These are phyloP conservation scores for Tenualosa ilisha DNA, from an alignment of 2,797 vertebrate species.

Conservation along the genomic window DNA sequence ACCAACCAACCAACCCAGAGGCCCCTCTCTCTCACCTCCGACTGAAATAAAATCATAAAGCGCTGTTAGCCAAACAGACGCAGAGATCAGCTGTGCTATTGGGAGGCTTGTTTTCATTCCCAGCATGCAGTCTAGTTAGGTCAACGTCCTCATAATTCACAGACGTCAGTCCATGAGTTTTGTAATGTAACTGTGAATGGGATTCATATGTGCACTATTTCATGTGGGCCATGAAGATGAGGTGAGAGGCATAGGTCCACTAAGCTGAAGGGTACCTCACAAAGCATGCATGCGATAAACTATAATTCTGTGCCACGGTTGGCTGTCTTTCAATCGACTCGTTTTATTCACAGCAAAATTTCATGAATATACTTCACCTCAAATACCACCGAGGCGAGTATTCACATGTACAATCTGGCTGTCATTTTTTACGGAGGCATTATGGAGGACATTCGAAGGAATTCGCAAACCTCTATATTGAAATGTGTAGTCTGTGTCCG, in stretches of 20 bases:
- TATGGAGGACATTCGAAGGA: conserved; percentile 7
- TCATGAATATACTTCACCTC: neutral
- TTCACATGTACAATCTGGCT: conserved; percentile 43
- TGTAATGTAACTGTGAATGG: conserved; percentile 40
- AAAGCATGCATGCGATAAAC: neutral
- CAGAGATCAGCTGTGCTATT: conserved; percentile 62
- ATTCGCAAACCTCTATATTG: neutral
- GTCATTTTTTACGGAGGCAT: conserved; percentile 31
- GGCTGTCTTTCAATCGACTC: neutral
- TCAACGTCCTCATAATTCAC: conserved; percentile 50
- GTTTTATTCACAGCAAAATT: neutral
- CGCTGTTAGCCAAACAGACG: conserved; percentile 31
- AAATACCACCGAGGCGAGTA: conserved; percentile 34
- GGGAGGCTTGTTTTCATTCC: conserved; percentile 55
- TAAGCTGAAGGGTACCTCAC: neutral
- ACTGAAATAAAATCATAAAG: conserved; percentile 9
- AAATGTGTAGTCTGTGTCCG: conserved; percentile 59
- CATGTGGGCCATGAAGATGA: neutral
- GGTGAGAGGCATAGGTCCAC: neutral
- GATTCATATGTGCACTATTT: conserved; percentile 25
- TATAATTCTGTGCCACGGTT: neutral
- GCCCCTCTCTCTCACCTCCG: neutral
- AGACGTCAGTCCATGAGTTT: conserved; percentile 51
- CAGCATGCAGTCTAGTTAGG: conserved; percentile 51
- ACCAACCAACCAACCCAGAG: neutral